These are phyloP conservation scores for Dasypolia templi DNA, from an alignment of 2,888 invertebrate species.

Conservation along the genomic window DNA sequence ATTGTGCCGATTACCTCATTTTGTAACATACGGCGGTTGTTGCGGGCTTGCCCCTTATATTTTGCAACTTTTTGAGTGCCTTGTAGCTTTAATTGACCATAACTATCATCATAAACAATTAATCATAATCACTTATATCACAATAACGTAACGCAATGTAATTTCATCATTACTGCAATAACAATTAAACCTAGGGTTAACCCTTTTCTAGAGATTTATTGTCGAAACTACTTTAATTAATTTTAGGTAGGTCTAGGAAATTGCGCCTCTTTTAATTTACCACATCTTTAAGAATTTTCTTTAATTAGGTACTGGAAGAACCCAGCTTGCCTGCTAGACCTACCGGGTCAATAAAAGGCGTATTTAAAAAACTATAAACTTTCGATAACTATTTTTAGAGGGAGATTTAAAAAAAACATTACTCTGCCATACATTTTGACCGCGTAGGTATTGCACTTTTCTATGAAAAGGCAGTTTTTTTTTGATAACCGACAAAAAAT, in stretches of 20 bases:
- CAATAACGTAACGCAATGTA: background rate
- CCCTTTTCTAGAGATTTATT: background rate
- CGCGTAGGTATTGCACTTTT: too few species aligned
- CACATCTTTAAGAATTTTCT: background rate
- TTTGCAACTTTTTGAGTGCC: background rate
- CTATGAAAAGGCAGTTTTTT: too few species aligned
- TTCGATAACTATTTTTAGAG: too few species aligned
- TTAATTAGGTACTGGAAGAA: too few species aligned
- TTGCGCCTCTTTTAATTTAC: background rate
- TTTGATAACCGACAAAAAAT: too few species aligned
- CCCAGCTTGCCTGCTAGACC: too few species aligned
- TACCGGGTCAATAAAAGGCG: too few species aligned
- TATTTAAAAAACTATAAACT: too few species aligned
- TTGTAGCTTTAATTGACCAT: background rate
- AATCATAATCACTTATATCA: background rate
- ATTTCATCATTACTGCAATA: background rate
- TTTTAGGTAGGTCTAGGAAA: background rate
- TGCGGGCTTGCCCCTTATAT: too few species aligned
- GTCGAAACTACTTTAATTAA: background rate
- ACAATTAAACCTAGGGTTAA: background rate
- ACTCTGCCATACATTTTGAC: too few species aligned
- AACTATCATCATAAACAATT: background rate
- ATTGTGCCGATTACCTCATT: background rate
- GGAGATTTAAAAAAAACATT: too few species aligned
- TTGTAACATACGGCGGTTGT: background rate